Evolutionary conservation across 2,888 invertebrate species (phyloP), one percentile per base, ranked within the genome.

Genomic region (Cryptocheilus praepositus): DNA sequence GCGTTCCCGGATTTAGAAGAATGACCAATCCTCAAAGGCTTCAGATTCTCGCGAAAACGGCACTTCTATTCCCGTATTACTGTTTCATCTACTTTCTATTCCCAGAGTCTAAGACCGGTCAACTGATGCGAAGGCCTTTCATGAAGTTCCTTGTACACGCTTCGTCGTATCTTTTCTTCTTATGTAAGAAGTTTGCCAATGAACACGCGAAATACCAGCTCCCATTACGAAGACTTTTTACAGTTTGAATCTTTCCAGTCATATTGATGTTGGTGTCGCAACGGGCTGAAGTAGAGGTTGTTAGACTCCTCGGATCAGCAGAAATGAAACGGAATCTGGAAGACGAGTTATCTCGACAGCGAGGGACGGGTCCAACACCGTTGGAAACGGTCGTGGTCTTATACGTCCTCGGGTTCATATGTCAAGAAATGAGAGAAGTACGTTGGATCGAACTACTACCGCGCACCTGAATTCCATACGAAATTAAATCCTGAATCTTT

Each of bases 91-190:
- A 98, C 86, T 94, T 97, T 91, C 83, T 96, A 13, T 93, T 95
- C 0, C 98, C 98, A 0, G 94, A 94, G 83, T 95, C 95, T 57
- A 90, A 91, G 3, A 92, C 93, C 7, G 97, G 97, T 0, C 93
- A 92, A 80, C 91, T 98, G 28, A 94, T 98, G 93, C 92, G 96
- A 77, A 96, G 96, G 87, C 98, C 98, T 0, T 98, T 98, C 87
- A 96, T 98, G 94, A 98, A 98, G 90, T 98, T 98, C 88, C 92
- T 98, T 83, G 95, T 96, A 61, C 98, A 98, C 85, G 97, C 97
- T 7, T 95, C 97, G 0, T 97, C 98, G 15, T 98, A 98, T 87
- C 90, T 98, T 75, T 96, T 96, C 90, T 98, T 98, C 89, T 91
- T 98, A 71, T 91, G 98, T 98, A 89, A 94, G 95, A 11, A 44